Percentiles rank a stretch among this genome's conserved stretches.
phyloP scores from a whole-genome alignment of 2,113 vertebrate genomes.

The Otus sunia region DNA sequence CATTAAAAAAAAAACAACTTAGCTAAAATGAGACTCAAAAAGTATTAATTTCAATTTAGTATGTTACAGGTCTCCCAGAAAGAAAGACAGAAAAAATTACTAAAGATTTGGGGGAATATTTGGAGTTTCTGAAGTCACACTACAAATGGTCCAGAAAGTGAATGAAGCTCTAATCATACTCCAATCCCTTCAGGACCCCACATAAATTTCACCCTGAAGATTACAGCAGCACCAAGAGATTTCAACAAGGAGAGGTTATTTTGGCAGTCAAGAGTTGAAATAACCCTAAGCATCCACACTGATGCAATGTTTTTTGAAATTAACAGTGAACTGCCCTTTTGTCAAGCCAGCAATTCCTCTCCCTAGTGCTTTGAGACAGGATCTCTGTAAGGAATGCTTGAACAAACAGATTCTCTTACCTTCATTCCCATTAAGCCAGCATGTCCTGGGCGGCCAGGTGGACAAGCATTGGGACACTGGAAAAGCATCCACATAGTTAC shows the following conservation, averaged over 20 bases:
- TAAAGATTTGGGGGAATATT: background rate
- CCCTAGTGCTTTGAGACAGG: background rate
- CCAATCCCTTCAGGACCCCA: background rate
- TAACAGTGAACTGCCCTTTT: background rate
- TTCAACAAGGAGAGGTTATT: background rate
- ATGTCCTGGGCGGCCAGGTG: constrained; percentile 86
- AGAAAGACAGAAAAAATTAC: background rate
- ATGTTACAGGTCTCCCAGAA: background rate
- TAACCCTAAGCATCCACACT: background rate
- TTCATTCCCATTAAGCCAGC: constrained; percentile 96
- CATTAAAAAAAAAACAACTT: background rate
- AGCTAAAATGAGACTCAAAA: background rate
- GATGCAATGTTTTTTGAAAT: background rate
- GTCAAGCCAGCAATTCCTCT: background rate
- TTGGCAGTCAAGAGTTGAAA: background rate
- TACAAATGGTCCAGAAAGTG: background rate
- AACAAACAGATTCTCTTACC: constrained; percentile 72
- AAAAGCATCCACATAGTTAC: constrained; percentile 43
- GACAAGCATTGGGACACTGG: constrained; percentile 91
- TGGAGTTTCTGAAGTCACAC: background rate
- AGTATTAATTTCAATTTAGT: background rate
- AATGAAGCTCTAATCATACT: background rate
- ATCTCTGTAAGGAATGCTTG: background rate
- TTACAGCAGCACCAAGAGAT: background rate
- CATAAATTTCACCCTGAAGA: background rate